phyloP scores from a whole-genome alignment of 2,113 vertebrate genomes.

The Sturnira hondurensis region DNA sequence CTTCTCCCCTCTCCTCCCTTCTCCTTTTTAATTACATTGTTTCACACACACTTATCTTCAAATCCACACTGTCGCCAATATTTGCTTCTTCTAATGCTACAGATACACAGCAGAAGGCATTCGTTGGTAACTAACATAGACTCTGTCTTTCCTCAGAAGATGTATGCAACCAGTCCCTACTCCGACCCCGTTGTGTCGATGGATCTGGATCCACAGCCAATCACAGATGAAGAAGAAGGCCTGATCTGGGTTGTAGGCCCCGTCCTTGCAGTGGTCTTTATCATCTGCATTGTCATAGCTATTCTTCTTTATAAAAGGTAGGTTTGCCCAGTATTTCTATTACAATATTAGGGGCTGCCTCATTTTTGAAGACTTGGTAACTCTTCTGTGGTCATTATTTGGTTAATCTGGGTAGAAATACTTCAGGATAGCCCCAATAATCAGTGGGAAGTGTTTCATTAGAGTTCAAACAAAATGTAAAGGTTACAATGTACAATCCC shows the following conservation, averaged over 20 bases:
- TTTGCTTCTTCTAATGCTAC: background rate
- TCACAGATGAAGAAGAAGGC: constrained; percentile 99
- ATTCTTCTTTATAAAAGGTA: constrained; percentile 99
- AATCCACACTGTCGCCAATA: background rate
- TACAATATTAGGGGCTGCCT: background rate
- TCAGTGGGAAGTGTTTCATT: background rate
- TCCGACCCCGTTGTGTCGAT: constrained; percentile 96
- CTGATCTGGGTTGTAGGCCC: constrained; percentile 99
- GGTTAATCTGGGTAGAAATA: background rate
- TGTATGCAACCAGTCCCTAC: constrained; percentile 98
- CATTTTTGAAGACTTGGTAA: background rate
- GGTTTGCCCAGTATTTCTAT: constrained; percentile 65
- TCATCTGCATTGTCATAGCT: constrained; percentile 99
- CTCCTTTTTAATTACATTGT: background rate
- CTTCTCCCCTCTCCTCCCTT: background rate
- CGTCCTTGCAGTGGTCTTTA: constrained; percentile 98
- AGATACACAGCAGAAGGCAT: background rate
- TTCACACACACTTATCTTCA: background rate
- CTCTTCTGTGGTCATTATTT: background rate
- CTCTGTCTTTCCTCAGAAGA: constrained; percentile 84
- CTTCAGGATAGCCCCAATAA: background rate
- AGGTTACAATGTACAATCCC: background rate
- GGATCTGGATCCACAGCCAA: constrained; percentile 95
- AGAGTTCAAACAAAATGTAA: background rate
- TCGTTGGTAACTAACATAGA: constrained; percentile 6